Evolutionary conservation across 2,888 invertebrate genomes (phyloP), one percentile per base, ranked within the genome.

Genomic region (Thecocarcelia acutangulata): DNA sequence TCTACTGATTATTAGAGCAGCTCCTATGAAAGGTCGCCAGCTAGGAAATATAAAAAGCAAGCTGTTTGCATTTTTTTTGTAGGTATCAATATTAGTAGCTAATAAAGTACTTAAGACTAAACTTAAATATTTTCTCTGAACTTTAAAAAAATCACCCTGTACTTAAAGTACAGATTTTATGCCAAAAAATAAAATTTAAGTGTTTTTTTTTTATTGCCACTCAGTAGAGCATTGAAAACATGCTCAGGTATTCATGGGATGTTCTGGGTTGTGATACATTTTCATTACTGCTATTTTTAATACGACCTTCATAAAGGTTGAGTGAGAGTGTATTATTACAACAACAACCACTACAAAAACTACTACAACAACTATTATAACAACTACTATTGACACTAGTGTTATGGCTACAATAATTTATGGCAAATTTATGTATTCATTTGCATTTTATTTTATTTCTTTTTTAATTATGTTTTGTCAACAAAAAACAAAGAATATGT

Each of bases 241-340:
- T 76, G 44, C 24, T 77, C 54, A 77, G 48, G 61, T 70, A 77
- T 70, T 69, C 61, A 70, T 70, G 19, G 8, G 17, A 52, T 63
- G 69, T 61, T 48, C 19, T 48, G 13, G 9, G 48, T 1, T 42
- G 63, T 63, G 63, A 63, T 70, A 70, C 28, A 77, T 63, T 61
- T 69, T 56, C 52, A 21, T 46, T 21, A 12, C n/a, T 15, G n/a
- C n/a, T 61, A 52, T 64, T 66, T 59, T 37, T 50, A 24, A 66
- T 28, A 61, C 17, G 66, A 79, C 78, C 78, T 79, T 73, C 59
- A 0, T 8, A 50, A 72, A 78, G 56, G 64, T 69, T 76, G 46
- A n/a, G 21, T 59, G 50, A 50, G 70, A 59, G 24, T 48, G 46
- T n/a, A 17, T 19, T 15, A 33, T 8, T 1, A 33, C 33, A 8